phyloP scores from a whole-genome alignment of 2,113 vertebrate species.

The Saimiri boliviensis region DNA sequence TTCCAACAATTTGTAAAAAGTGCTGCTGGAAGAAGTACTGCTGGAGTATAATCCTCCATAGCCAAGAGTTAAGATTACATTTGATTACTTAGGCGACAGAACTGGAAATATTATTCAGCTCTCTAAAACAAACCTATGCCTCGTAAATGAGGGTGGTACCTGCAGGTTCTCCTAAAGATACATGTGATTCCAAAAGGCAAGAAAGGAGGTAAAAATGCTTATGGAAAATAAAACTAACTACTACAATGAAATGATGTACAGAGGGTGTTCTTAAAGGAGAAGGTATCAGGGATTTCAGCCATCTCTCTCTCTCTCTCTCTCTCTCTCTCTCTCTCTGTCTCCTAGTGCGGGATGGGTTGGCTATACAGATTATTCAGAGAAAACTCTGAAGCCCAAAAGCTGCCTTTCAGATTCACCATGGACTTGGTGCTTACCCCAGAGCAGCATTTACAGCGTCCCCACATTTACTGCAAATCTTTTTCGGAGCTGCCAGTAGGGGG shows the following conservation, averaged over 20 bases:
- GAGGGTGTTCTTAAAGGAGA: constrained; percentile 32
- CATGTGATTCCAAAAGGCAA: neutral
- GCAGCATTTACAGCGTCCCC: neutral
- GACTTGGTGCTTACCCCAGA: neutral
- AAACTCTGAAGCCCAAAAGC: neutral
- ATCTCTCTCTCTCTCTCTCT: neutral
- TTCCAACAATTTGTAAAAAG: constrained; percentile 31
- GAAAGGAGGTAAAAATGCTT: neutral
- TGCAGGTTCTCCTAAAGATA: neutral
- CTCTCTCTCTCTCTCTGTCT: neutral
- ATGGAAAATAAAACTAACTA: neutral
- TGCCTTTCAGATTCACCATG: neutral
- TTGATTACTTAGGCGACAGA: neutral
- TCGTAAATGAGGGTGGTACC: fast-evolving
- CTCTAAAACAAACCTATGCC: constrained; percentile 25
- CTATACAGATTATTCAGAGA: neutral
- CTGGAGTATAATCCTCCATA: neutral
- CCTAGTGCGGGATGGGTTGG: too few relatives aligned
- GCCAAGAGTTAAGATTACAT: neutral
- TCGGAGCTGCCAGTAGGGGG: constrained; percentile 53
- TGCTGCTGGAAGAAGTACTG: neutral
- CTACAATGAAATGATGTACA: neutral
- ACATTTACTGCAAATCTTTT: neutral
- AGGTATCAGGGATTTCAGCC: neutral
- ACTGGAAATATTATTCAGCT: neutral